Conservation (phyloP, 2,888 invertebrate genomes). For the Zhengitettix transpicula region DNA sequence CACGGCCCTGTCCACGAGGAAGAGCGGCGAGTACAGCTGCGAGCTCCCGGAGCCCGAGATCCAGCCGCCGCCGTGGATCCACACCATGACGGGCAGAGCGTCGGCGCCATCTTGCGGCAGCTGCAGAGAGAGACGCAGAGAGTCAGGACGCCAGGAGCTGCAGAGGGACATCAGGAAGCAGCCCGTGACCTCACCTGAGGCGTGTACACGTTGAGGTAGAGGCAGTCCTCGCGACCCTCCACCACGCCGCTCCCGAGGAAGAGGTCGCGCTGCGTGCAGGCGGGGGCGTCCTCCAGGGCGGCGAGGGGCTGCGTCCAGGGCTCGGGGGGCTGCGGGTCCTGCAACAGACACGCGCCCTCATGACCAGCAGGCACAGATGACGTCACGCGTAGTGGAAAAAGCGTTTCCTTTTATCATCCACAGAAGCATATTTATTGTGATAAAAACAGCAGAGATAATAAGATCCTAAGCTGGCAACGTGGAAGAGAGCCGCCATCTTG, state of each 20-base stretch:
- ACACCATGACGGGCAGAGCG: not conserved
- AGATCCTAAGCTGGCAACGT: too few relatives aligned
- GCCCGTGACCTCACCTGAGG: not conserved
- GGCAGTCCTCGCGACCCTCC: not conserved
- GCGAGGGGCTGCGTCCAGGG: too few relatives aligned
- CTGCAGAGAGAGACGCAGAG: not conserved
- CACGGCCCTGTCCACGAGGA: not conserved
- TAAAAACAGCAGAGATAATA: too few relatives aligned
- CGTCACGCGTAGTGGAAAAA: too few relatives aligned
- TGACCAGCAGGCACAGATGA: too few relatives aligned
- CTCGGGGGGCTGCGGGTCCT: too few relatives aligned
- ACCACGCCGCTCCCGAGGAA: not conserved
- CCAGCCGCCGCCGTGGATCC: not conserved
- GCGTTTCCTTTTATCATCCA: too few relatives aligned
- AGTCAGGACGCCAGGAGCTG: not conserved
- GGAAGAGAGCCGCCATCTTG: too few relatives aligned
- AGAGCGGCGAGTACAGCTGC: not conserved
- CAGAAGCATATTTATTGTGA: too few relatives aligned
- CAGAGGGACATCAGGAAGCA: not conserved
- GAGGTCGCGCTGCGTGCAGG: too few relatives aligned
- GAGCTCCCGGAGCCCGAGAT: not conserved
- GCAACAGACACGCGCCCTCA: too few relatives aligned
- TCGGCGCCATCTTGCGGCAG: not conserved
- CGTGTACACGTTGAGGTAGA: not conserved
- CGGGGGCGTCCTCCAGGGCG: too few relatives aligned